Conservation (phyloP, 2,888 invertebrate species). For the Chrysotoxum bicinctum region DNA sequence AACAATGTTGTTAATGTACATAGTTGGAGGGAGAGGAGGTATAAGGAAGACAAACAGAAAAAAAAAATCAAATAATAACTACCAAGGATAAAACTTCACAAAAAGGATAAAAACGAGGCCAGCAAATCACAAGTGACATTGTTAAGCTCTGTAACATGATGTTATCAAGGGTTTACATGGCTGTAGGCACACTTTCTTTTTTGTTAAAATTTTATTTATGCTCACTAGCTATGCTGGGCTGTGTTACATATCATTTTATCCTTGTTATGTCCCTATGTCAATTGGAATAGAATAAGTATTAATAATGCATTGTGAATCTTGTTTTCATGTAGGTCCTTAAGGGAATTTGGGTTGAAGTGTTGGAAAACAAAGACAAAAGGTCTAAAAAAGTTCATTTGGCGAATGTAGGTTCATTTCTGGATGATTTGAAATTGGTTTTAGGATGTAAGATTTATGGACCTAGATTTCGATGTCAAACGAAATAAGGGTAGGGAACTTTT, state of each 20-base stretch:
- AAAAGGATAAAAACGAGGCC: slow-evolving; percentile 65
- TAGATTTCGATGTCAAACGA: background rate
- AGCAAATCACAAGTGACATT: slow-evolving; percentile 73
- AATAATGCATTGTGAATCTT: slow-evolving; percentile 60
- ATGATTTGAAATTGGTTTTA: background rate
- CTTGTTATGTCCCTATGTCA: slow-evolving; percentile 22
- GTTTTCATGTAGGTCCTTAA: slow-evolving; percentile 18
- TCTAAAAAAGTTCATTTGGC: slow-evolving; percentile 44
- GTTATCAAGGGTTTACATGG: slow-evolving; percentile 72
- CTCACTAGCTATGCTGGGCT: background rate
- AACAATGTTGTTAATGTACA: background rate
- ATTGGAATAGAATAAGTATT: slow-evolving; percentile 58
- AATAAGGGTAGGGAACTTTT: background rate
- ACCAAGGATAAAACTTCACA: slow-evolving; percentile 19
- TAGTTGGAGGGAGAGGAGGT: too few species aligned
- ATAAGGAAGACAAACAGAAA: background rate
- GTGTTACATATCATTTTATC: background rate
- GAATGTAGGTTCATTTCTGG: background rate
- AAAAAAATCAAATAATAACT: background rate
- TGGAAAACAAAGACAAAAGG: background rate
- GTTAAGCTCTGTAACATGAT: slow-evolving; percentile 70
- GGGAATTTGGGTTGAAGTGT: background rate
- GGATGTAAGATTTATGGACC: background rate
- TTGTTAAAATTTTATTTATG: slow-evolving; percentile 1
- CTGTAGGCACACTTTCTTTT: slow-evolving; percentile 52